Evolutionary conservation across 1,140 invertebrate genomes (phyloP), one percentile per base, ranked within the genome.

Genomic region (Chlorops oryzae): DNA sequence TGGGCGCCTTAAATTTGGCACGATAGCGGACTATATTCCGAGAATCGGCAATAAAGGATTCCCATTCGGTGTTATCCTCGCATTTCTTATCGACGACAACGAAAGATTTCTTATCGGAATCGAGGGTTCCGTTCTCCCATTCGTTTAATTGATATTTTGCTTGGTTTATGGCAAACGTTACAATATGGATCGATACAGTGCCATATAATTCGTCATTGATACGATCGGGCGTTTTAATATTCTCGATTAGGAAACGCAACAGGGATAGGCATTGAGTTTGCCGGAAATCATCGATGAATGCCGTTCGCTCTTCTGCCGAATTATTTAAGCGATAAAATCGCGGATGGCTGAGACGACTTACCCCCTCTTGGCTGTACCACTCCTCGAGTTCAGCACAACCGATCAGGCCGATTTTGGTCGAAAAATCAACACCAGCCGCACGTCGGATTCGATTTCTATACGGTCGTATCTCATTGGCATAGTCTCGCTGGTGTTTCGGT

Each of bases 221-320:
- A 5, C 59, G 58, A 7, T 28, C 6, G 2, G 57, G 51, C 3
- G 45, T 34, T 7, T 62, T 56, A 2, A 37, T 15, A 22, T 53
- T 24, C 18, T 79, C 75, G 1, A 83, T 73, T n/a, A 90, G 60
- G 81, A 83, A 88, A 61, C 87, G 88, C 13, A 95, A 65, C 21
- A 94, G 74, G 55, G 82, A 85, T 39, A 90, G 79, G 56, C 91
- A 92, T 6, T 89, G 84, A 12, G 89, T 92, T 38, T 90, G 74
- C 63, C 86, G 83, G 54, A 77, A 83, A 62, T 83, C 81, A 32
- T 73, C 71, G 9, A 74, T 65, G 50, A 81, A 81, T 5, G 62
- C 66, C 32, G 58, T 48, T 18, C 74, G 61, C 59, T 80, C 78
- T 43, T 76, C 75, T 17, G 46, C 55, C 50, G 75, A 74, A 17